phyloP scores from a whole-genome alignment of 2,888 invertebrate genomes.

The Cephus pulcher region DNA sequence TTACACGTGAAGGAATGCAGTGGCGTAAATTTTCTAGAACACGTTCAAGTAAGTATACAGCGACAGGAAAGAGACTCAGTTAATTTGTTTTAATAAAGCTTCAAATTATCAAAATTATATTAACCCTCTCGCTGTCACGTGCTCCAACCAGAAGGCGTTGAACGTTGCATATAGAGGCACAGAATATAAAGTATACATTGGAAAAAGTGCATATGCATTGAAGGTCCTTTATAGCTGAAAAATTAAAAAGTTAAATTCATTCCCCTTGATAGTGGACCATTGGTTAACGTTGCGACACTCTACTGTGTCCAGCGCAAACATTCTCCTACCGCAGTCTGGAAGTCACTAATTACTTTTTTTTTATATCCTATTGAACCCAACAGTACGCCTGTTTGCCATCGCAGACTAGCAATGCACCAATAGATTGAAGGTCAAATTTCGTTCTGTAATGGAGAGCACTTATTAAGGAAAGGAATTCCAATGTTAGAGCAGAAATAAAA shows the following conservation, averaged over 20 bases:
- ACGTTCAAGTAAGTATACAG: constrained; percentile 78
- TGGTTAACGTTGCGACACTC: not conserved
- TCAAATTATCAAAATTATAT: not conserved
- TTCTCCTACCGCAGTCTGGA: too few relatives aligned
- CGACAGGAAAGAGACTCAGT: not conserved
- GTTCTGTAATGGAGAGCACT: not conserved
- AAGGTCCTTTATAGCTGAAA: not conserved
- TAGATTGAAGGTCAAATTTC: too few relatives aligned
- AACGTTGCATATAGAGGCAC: not conserved
- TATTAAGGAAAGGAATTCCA: not conserved
- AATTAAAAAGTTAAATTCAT: not conserved
- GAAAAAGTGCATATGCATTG: not conserved
- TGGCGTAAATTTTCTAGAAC: constrained; percentile 94
- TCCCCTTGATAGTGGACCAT: not conserved
- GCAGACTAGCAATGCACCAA: too few relatives aligned
- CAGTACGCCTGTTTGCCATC: too few relatives aligned
- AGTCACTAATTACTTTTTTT: too few relatives aligned
- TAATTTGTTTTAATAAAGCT: too few relatives aligned
- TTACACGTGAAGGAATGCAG: constrained; percentile 84
- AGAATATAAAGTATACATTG: not conserved
- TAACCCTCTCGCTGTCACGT: not conserved
- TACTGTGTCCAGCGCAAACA: too few relatives aligned
- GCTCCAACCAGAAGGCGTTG: not conserved
- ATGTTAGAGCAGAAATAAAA: not conserved
- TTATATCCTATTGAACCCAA: too few relatives aligned